Evolutionary conservation across 2,888 invertebrate species (phyloP).

Genomic region (Conchocele bisecta): DNA sequence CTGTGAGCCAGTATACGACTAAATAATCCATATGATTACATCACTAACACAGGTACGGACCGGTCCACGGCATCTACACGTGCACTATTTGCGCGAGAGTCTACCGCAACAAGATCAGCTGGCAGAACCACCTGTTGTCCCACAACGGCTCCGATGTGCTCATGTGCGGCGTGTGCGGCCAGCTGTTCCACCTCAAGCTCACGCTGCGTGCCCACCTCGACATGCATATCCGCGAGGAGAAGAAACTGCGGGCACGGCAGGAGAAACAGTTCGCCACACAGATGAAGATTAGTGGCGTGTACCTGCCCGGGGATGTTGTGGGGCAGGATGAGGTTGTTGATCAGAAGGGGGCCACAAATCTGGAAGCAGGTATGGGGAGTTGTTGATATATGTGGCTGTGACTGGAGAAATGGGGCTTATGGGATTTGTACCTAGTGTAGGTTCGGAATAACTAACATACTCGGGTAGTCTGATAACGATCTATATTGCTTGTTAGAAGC

Average conservation of each 20-base stretch:
- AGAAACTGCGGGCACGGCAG: conserved; percentile 37
- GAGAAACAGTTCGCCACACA: conserved; percentile 30
- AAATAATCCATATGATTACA: too few species aligned
- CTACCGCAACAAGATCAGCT: conserved; percentile 52
- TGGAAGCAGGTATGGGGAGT: too few species aligned
- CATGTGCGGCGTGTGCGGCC: conserved; percentile 57
- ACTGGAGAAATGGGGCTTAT: too few species aligned
- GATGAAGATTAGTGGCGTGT: conserved; percentile 52
- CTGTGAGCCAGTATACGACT: too few species aligned
- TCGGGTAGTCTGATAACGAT: too few species aligned
- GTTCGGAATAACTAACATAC: too few species aligned
- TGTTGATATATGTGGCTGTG: too few species aligned
- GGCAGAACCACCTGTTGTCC: conserved; percentile 54
- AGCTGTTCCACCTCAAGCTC: conserved; percentile 34
- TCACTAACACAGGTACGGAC: too few species aligned
- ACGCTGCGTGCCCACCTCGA: conserved; percentile 53
- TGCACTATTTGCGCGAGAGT: conserved; percentile 55
- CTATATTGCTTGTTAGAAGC: too few species aligned
- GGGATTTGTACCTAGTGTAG: too few species aligned
- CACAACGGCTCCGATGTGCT: conserved; percentile 58
- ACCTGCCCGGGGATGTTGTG: conserved; percentile 53
- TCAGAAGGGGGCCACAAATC: background rate
- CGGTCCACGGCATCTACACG: conserved; percentile 54
- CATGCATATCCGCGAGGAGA: conserved; percentile 51
- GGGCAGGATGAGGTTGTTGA: conserved; percentile 28